These are phyloP conservation scores for Tympanoctomys barrerae DNA, from an alignment of 2,797 vertebrate genomes.

Conservation along the genomic window DNA sequence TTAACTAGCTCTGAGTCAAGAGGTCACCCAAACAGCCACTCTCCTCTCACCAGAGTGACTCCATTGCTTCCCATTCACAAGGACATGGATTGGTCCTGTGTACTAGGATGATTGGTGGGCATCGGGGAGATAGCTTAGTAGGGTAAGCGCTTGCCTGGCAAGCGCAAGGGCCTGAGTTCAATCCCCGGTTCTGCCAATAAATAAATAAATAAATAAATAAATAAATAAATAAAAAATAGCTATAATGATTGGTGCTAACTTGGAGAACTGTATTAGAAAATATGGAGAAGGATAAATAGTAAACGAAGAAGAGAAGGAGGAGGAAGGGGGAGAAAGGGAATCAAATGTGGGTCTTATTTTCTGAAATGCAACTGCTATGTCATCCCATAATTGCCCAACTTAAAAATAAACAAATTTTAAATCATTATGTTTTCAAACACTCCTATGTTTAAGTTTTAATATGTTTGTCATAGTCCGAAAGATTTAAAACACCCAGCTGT, in stretches of 20 bases:
- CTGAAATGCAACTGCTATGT: slow-evolving; percentile 62
- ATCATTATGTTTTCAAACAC: slow-evolving; percentile 87
- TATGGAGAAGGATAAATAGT: background rate
- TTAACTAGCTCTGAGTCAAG: slow-evolving; percentile 86
- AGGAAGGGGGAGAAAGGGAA: background rate
- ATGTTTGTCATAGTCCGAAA: slow-evolving; percentile 82
- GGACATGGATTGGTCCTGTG: slow-evolving; percentile 57
- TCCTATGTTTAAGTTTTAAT: slow-evolving; percentile 84
- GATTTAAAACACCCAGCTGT: slow-evolving; percentile 86
- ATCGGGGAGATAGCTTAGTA: too few relatives aligned
- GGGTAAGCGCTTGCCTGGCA: too few relatives aligned
- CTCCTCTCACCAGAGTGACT: slow-evolving; percentile 78
- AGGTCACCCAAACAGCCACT: slow-evolving; percentile 85
- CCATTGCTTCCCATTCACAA: slow-evolving; percentile 77
- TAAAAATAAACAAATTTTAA: slow-evolving; percentile 86
- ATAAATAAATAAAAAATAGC: too few relatives aligned
- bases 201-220: too few relatives aligned
- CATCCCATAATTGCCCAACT: slow-evolving; percentile 71
- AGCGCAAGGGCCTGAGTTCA: too few relatives aligned
- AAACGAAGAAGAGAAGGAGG: slow-evolving; percentile 23
- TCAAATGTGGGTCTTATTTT: slow-evolving; percentile 34
- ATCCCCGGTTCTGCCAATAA: too few relatives aligned
- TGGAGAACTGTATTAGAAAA: slow-evolving; percentile 53
- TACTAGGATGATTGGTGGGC: background rate
- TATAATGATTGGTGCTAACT: slow-evolving; percentile 1